These are phyloP conservation scores for Homarus americanus DNA, from an alignment of 1,140 invertebrate genomes.

Conservation along the genomic window DNA sequence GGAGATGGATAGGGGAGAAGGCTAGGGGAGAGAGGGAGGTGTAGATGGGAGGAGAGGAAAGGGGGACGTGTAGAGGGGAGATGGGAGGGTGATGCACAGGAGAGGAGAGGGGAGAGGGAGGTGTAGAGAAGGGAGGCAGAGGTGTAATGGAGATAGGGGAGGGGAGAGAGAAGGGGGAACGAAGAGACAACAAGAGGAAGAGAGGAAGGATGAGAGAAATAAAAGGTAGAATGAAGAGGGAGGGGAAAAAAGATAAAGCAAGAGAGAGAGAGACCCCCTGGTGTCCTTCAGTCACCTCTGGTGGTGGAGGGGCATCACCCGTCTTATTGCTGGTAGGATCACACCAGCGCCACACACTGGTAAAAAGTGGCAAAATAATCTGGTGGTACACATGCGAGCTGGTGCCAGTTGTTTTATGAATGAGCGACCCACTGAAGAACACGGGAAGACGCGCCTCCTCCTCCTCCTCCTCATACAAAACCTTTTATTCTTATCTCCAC, in stretches of 20 bases:
- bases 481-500: too few species aligned
- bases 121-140: too few species aligned
- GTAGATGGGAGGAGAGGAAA: too few species aligned
- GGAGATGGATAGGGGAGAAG: too few species aligned
- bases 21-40: too few species aligned
- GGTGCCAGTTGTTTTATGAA: constrained; percentile 28
- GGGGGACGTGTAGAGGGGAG: too few species aligned
- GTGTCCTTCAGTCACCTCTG: constrained; percentile 35
- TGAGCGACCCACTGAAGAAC: constrained; percentile 9
- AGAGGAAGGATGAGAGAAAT: background rate
- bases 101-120: too few species aligned
- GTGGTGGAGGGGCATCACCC: background rate
- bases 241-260: background rate
- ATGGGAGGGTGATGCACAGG: too few species aligned
- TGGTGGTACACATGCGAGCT: constrained; percentile 4
- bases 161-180: too few species aligned
- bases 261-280: background rate
- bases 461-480: too few species aligned
- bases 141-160: too few species aligned
- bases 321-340: constrained; percentile 29
- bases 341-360: background rate
- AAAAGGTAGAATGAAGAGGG: background rate
- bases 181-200: too few species aligned
- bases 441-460: background rate
- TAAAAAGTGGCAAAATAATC: constrained; percentile 32